phyloP scores from a whole-genome alignment of 2,797 vertebrate genomes.

The Enteromius afrohamiltoni region DNA sequence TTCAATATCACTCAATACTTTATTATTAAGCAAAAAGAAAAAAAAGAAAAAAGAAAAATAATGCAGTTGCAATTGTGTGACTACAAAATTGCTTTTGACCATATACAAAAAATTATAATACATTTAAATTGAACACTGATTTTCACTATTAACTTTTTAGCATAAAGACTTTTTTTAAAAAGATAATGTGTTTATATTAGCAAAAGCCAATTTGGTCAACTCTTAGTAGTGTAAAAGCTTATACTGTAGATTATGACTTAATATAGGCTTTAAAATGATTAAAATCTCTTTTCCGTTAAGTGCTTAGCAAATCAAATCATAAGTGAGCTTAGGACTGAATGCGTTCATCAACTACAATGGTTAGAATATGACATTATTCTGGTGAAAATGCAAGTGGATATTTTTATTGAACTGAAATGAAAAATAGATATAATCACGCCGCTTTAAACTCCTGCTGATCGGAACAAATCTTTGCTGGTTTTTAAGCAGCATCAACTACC shows the following conservation, averaged over 20 bases:
- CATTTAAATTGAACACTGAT: not conserved
- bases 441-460: conserved; percentile 49
- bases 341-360: not conserved
- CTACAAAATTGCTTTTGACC: no score
- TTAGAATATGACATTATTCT: conserved; percentile 5
- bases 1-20: not conserved
- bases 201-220: not conserved
- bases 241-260: not conserved
- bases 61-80: not conserved
- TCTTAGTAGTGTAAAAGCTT: not conserved
- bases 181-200: not conserved
- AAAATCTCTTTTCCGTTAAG: not conserved
- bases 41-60: not conserved
- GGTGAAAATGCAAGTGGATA: conserved; percentile 34
- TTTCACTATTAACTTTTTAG: no score
- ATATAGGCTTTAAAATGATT: conserved; percentile 2
- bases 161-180: no score
- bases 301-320: conserved; percentile 39
- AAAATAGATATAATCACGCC: conserved; percentile 38
- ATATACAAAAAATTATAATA: no score
- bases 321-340: conserved; percentile 9
- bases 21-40: not conserved
- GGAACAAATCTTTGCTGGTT: conserved; percentile 42
- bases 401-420: conserved; percentile 42
- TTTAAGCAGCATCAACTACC: conserved; percentile 56